These are phyloP conservation scores for Pygoscelis adeliae DNA, from an alignment of 2,113 vertebrate genomes.

Conservation along the genomic window DNA sequence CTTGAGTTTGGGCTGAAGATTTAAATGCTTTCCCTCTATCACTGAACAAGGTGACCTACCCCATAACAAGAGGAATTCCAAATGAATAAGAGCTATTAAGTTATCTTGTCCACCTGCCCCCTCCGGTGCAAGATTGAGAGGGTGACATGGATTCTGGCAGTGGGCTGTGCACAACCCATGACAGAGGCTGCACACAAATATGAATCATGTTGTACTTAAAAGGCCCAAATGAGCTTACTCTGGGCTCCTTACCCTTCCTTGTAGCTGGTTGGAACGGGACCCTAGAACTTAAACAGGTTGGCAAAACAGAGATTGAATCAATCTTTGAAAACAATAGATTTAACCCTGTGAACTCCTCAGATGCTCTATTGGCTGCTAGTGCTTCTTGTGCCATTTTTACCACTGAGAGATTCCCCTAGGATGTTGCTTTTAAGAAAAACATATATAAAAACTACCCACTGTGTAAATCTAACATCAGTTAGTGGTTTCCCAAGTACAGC, in stretches of 20 bases:
- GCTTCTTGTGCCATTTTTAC: neutral
- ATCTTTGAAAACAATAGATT: slow-evolving; percentile 32
- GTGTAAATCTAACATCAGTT: slow-evolving; percentile 46
- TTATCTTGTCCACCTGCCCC: slow-evolving; percentile 42
- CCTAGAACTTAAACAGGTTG: neutral
- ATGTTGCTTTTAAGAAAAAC: slow-evolving; percentile 46
- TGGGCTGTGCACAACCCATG: neutral
- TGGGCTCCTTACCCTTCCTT: neutral
- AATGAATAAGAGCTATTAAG: slow-evolving; percentile 26
- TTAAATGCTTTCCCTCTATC: neutral
- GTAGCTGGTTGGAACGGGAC: neutral
- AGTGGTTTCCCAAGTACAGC: slow-evolving; percentile 1
- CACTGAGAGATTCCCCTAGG: neutral
- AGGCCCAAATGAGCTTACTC: neutral
- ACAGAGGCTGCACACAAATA: neutral
- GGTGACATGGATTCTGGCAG: neutral
- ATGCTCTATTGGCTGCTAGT: neutral
- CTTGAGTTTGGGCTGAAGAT: slow-evolving; percentile 8
- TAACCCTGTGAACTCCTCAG: slow-evolving; percentile 24
- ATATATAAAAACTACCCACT: slow-evolving; percentile 31
- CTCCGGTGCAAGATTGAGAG: neutral
- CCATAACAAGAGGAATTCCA: slow-evolving; percentile 33
- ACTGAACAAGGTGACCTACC: slow-evolving; percentile 2
- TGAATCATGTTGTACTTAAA: slow-evolving; percentile 5
- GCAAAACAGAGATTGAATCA: slow-evolving; percentile 49